Percentiles rank a stretch among this genome's conserved stretches.
phyloP scores from a whole-genome alignment of 1,140 invertebrate species.

The Lysiphlebus fabarum region DNA sequence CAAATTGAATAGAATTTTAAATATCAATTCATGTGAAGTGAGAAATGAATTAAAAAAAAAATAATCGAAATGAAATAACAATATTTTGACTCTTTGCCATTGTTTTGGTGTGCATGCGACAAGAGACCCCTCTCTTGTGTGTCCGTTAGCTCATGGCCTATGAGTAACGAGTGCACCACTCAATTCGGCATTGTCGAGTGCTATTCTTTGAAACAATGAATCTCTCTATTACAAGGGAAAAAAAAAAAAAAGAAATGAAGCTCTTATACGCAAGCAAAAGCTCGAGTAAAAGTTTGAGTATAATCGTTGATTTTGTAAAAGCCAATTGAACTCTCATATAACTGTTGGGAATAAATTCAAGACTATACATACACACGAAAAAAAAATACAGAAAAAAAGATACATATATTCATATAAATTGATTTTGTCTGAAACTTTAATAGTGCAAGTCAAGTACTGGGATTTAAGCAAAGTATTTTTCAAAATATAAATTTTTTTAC shows the following conservation, averaged over 20 bases:
- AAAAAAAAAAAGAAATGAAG: background rate
- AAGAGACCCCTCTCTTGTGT: constrained; percentile 14
- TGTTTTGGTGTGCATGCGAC: constrained; percentile 10
- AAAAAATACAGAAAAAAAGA: too few species aligned
- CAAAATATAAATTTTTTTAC: too few species aligned
- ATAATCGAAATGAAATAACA: constrained; percentile 24
- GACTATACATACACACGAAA: too few species aligned
- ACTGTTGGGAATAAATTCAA: too few species aligned
- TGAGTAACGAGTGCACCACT: constrained; percentile 16
- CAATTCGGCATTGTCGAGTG: constrained; percentile 27
- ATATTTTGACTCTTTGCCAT: constrained; percentile 23
- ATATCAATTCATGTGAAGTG: background rate
- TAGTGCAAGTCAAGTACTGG: too few species aligned
- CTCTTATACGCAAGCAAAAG: too few species aligned
- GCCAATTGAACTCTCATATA: background rate
- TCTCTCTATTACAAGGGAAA: background rate
- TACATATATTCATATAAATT: too few species aligned
- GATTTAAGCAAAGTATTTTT: too few species aligned
- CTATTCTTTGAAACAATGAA: constrained; percentile 30
- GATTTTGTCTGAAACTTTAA: too few species aligned
- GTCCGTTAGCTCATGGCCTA: constrained; percentile 3
- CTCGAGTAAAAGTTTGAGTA: background rate
- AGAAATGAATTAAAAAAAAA: constrained; percentile 12
- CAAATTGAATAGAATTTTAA: background rate
- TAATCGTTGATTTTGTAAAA: constrained; percentile 8